Evolutionary conservation across 2,113 vertebrate species (phyloP), one percentile per base, ranked within the genome.

Genomic region (Sylvicapra grimmia): DNA sequence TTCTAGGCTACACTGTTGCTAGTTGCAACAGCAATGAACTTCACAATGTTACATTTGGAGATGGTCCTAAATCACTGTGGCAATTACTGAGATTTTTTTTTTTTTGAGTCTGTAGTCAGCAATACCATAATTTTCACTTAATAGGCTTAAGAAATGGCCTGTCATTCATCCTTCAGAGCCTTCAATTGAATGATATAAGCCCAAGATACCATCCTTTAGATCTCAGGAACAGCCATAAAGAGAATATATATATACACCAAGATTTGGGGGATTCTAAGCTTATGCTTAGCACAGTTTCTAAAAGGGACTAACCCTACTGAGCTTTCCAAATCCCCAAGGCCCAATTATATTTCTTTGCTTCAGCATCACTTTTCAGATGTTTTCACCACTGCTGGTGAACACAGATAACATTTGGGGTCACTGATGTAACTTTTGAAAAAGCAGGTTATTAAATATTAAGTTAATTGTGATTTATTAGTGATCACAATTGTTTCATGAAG

Each of bases 331-430:
- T 98, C 96, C 89, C 95, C 27, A 85, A 92, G 96, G 92, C 21
- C 94, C 94, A 98, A 93, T 97, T 97, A 96, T 94, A 95, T 94
- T 94, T 97, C 79, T 91, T 95, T 84, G 33, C 90, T 89, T 89
- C 85, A 47, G 93, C 40, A 92, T 90, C 49, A 86, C 63, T 94
- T 97, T 94, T 96, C 86, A 93, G 96, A 94, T 95, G 77, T 96
- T 97, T 97, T 97, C 19, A 94, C 68, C 53, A 93, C 51, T 96
- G 44, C 94, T 97, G 95, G 72, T 89, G 72, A 97, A 88, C 91
- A 96, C 79, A 97, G 96, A 97, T 97, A 97, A 97, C 86, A 94
- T 1, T 1, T 89, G 47, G 51, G 93, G 94, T 98, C 93, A 95
- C 8, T 33, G 4, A 29, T 54, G 5, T 10, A 63, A 91, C 82